Base-by-base conservation (phyloP, 2,113 vertebrate genomes). In the Megaleporinus macrocephalus region DNA sequence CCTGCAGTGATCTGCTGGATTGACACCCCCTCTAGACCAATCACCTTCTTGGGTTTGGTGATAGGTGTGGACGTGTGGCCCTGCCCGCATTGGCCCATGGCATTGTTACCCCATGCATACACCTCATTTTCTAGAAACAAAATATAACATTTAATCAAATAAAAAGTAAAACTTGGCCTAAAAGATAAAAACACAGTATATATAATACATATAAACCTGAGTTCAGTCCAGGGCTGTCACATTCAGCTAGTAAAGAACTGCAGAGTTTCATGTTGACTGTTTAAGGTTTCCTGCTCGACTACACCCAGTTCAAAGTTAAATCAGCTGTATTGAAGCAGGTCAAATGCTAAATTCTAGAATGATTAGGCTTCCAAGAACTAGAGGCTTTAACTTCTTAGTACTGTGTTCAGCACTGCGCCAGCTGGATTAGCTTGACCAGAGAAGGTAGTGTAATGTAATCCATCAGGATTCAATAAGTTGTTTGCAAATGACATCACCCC, bases 71-170 rank as follows among this genome's bases (percentile, higher is more conserved):
- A 99, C 55, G 97, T 97, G 87, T 99, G 98, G n/a, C 98, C 97
- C 89, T 99, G 98, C 41, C 98, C 98, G 90, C 98, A 99, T 59
- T 99, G 98, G 0, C 98, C 98, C 98, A 99, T 99, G 12, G 98
- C 98, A 89, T 99, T 99, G 92, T 99, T 99, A 20, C 98, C 98
- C 98, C 98, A 99, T 14, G 98, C 97, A 80, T 99, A 99, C 82
- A 99, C 98, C 93, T 99, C 98, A 79, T 99, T 99, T 90, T 99
- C 98, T 99, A 84, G 61, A n/a, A 30, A 77, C 18, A 83, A 61
- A 70, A 24, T 13, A 29, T 18, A n/a, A 65, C 57, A 22, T n/a
- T 24, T 41, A 30, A 16, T 7, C 1, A 2, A 20, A 15, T 6
- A 14, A 22, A 15, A 72, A 12, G 22, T 6, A 29, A 63, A 30